phyloP scores from a whole-genome alignment of 2,113 vertebrate species.

The Brachypteracias leptosomus region DNA sequence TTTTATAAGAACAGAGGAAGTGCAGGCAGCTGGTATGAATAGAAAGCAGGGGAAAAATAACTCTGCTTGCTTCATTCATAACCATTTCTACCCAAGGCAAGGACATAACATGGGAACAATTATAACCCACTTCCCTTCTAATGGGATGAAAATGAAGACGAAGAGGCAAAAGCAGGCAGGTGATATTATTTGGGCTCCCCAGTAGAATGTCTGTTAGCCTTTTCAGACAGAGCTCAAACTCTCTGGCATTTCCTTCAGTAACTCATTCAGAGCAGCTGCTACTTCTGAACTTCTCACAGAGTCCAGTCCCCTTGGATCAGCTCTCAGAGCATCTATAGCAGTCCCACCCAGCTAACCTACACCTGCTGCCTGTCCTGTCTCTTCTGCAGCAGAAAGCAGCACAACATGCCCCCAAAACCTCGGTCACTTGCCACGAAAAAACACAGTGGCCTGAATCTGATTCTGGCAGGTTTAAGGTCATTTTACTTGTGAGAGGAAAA shows the following conservation, averaged over 20 bases:
- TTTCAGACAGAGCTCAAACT: background rate
- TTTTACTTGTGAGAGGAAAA: background rate
- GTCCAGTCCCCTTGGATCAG: background rate
- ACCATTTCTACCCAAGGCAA: background rate
- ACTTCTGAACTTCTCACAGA: background rate
- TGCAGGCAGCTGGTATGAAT: background rate
- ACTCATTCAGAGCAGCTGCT: background rate
- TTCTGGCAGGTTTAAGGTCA: background rate
- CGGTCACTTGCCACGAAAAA: fast-evolving
- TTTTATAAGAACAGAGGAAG: background rate
- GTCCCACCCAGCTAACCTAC: background rate
- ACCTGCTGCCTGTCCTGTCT: background rate
- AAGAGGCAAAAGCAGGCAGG: background rate
- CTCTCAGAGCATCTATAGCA: background rate
- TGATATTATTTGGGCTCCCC: background rate
- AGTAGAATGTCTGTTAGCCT: background rate
- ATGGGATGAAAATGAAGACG: background rate
- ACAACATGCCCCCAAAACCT: background rate
- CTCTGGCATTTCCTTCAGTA: background rate
- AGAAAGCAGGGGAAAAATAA: background rate
- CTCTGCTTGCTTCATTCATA: background rate
- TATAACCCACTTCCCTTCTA: background rate
- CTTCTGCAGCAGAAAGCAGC: background rate
- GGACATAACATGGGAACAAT: background rate
- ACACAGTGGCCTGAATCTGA: background rate